Base-by-base conservation (phyloP, 2,113 vertebrate genomes). In the Bucco capensis region DNA sequence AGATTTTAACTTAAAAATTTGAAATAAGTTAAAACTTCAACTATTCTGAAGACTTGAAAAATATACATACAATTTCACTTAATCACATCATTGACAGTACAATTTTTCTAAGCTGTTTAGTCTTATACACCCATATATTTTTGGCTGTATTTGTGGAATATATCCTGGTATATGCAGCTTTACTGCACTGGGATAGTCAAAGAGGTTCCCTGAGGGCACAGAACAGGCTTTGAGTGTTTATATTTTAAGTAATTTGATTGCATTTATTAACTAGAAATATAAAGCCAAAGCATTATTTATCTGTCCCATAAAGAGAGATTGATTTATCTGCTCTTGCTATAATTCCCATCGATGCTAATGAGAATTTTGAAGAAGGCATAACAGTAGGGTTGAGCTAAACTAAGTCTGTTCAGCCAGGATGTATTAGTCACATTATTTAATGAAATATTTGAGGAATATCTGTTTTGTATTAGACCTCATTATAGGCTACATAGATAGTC, bases 1-100 rank as follows among this genome's bases (percentile, higher is more conserved):
- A 96, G 89, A 95, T 94, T 96, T 94, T 87, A 97, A 97, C 96
- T 94, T 90, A 96, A 97, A 96, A 96, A 90, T 86, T 90, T 88
- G 93, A 96, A 96, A 96, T 97, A 97, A 97, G 96, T 97, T 97
- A 97, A 96, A 96, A 96, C 92, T 93, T 95, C 93, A 95, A 93
- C 94, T 95, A 92, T 93, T 79, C 80, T 78, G 77, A 96, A 96
- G 94, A 96, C 84, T 73, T 94, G 86, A 95, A 97, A 97, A 96
- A 95, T 95, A 94, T 95, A 95, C 95, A 94, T 81, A 95, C 84
- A 89, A 85, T 93, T 97, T 95, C 87, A 93, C 81, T 93, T 90
- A 86, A 64, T 87, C 94, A 90, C 92, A 73, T 91, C 8, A 92
- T 96, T 96, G 96, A 95, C 96, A 97, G 65, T 86, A 91, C 86